A percentile compares a stretch with the other conserved stretches of the same genome.
Conservation (phyloP, 2,888 invertebrate species). For the Pardosa pseudoannulata region DNA sequence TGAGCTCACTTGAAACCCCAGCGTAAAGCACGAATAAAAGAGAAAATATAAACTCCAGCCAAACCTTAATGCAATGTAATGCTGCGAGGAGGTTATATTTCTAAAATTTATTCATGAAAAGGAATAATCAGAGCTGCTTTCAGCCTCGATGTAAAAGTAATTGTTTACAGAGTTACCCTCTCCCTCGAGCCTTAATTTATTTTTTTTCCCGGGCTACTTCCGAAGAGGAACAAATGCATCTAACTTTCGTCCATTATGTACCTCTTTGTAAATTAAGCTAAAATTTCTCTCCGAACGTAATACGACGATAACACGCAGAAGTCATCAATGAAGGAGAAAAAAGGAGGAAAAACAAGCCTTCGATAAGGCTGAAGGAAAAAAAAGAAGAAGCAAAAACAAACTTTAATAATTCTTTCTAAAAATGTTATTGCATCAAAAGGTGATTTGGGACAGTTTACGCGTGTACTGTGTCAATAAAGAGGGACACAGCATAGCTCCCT, state of each 20-base stretch:
- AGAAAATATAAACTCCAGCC: too few species aligned
- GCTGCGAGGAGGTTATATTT: too few species aligned
- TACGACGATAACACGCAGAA: background rate
- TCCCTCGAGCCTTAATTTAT: too few species aligned
- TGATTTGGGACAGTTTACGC: conserved; percentile 59
- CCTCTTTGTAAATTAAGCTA: conserved; percentile 25
- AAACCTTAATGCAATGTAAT: too few species aligned
- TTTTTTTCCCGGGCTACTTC: too few species aligned
- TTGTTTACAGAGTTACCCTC: too few species aligned
- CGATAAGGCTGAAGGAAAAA: background rate
- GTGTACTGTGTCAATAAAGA: conserved; percentile 41
- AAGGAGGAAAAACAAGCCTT: background rate
- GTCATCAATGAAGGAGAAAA: background rate
- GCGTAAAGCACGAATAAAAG: too few species aligned
- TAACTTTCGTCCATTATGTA: conserved; percentile 8
- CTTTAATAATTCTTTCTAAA: conserved; percentile 1
- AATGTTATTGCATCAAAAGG: conserved; percentile 54
- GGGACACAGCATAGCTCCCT: conserved; percentile 20
- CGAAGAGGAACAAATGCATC: conserved; percentile 8
- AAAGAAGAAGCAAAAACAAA: too few species aligned
- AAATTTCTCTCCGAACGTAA: conserved; percentile 25
- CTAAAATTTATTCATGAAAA: too few species aligned
- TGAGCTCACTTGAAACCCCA: too few species aligned
- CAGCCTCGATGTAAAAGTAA: too few species aligned
- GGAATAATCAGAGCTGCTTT: too few species aligned